These are phyloP conservation scores for Porites lutea DNA, from an alignment of 64 coral and sea anemone species.

Conservation along the genomic window DNA sequence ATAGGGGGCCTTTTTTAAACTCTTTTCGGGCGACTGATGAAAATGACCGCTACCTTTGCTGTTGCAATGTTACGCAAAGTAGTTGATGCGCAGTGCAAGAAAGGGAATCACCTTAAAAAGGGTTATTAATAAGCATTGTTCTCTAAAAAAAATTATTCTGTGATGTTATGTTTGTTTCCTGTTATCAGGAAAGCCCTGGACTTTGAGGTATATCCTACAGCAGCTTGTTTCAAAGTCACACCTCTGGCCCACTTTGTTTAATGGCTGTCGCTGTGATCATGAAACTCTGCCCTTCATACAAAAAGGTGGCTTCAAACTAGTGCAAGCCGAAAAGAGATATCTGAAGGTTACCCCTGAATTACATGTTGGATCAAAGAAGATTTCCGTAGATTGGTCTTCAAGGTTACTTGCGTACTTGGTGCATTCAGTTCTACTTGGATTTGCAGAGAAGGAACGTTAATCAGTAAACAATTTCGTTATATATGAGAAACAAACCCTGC, in stretches of 20 bases:
- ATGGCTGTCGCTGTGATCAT: constrained; percentile 10
- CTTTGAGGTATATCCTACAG: background rate
- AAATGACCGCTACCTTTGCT: too few relatives aligned
- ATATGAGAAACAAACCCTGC: too few relatives aligned
- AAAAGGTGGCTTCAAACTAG: background rate
- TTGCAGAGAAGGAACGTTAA: constrained; percentile 8
- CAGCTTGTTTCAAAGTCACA: background rate
- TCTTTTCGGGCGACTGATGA: too few relatives aligned
- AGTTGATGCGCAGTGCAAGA: too few relatives aligned
- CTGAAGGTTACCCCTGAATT: background rate
- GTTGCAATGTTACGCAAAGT: too few relatives aligned
- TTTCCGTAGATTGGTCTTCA: background rate
- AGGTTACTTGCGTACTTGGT: background rate
- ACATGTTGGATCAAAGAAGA: background rate
- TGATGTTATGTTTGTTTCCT: background rate
- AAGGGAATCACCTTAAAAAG: too few relatives aligned
- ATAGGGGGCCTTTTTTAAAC: too few relatives aligned
- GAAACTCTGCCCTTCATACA: background rate
- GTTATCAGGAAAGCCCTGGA: constrained; percentile 2
- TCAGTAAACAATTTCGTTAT: too few relatives aligned
- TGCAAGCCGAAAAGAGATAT: background rate
- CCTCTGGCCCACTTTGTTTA: background rate
- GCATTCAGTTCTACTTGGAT: background rate
- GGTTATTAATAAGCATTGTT: too few relatives aligned
- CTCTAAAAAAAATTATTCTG: too few relatives aligned